phyloP scores from a whole-genome alignment of 2,888 invertebrate species.

The Volucella inflata region DNA sequence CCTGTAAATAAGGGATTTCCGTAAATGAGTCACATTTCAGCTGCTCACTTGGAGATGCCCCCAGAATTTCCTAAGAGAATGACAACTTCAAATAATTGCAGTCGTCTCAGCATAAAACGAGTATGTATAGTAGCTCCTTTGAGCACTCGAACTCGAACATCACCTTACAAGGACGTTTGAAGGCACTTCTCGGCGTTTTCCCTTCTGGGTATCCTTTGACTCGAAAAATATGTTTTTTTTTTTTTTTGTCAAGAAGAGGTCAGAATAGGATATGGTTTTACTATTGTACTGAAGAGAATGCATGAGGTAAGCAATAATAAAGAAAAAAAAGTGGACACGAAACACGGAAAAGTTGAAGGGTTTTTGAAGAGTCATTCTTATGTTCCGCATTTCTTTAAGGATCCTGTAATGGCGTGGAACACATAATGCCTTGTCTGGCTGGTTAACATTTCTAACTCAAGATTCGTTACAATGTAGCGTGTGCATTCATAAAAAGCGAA shows the following conservation, averaged over 20 bases:
- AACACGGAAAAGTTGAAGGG: conserved; percentile 42
- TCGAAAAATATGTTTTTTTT: background rate
- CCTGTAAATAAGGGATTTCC: conserved; percentile 21
- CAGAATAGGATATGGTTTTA: conserved; percentile 38
- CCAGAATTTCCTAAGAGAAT: conserved; percentile 38
- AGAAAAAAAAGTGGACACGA: background rate
- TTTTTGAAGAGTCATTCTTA: conserved; percentile 17
- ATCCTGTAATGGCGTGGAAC: conserved; percentile 21
- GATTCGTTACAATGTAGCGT: conserved; percentile 21
- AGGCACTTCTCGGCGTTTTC: conserved; percentile 10
- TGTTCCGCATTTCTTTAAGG: conserved; percentile 19
- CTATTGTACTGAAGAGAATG: too few relatives aligned
- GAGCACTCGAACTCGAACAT: background rate
- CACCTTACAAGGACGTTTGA: conserved; percentile 16
- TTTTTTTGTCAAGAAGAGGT: conserved; percentile 38
- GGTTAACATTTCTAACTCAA: conserved; percentile 36
- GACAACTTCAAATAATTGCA: conserved; percentile 41
- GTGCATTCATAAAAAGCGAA: conserved; percentile 13
- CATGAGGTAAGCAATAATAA: too few relatives aligned
- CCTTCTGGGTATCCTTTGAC: background rate
- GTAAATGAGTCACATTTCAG: conserved; percentile 24
- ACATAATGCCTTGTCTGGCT: conserved; percentile 49
- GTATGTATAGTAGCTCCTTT: too few relatives aligned
- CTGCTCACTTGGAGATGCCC: conserved; percentile 6
- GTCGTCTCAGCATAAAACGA: background rate